Percentiles rank a stretch among this genome's conserved stretches.
Conservation (phyloP, 2,888 invertebrate genomes). For the Onchidella celtica region DNA sequence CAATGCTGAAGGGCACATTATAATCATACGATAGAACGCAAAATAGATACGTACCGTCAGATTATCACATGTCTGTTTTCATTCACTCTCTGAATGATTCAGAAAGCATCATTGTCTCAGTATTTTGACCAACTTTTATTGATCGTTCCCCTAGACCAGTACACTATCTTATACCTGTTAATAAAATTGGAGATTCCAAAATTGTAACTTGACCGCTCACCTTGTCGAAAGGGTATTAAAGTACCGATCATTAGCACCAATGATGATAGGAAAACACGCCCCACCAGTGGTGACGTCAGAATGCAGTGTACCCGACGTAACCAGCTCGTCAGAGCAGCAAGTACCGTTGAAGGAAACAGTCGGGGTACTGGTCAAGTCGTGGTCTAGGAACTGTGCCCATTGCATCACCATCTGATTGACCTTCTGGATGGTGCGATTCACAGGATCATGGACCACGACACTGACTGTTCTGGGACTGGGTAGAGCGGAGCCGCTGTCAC, state of each 20-base stretch:
- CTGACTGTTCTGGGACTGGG: slow-evolving; percentile 42
- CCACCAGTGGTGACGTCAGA: slow-evolving; percentile 36
- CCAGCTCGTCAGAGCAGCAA: slow-evolving; percentile 23
- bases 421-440: not conserved
- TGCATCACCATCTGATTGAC: slow-evolving; percentile 44
- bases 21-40: no score
- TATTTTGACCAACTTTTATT: no score
- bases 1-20: no score
- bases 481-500: slow-evolving; percentile 1
- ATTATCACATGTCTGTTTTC: no score
- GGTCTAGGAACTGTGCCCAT: slow-evolving; percentile 53
- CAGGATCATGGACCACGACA: slow-evolving; percentile 23
- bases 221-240: slow-evolving; percentile 13
- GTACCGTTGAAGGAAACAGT: not conserved
- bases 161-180: no score
- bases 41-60: no score
- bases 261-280: slow-evolving; percentile 38
- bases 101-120: no score
- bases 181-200: no score
- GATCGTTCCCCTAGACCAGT: no score
- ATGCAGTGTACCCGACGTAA: slow-evolving; percentile 10
- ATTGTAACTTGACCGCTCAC: no score
- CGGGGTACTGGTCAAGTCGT: slow-evolving; percentile 46
- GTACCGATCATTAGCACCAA: slow-evolving; percentile 5
- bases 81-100: no score